phyloP scores from a whole-genome alignment of 2,113 vertebrate genomes.

The Neotoma lepida region DNA sequence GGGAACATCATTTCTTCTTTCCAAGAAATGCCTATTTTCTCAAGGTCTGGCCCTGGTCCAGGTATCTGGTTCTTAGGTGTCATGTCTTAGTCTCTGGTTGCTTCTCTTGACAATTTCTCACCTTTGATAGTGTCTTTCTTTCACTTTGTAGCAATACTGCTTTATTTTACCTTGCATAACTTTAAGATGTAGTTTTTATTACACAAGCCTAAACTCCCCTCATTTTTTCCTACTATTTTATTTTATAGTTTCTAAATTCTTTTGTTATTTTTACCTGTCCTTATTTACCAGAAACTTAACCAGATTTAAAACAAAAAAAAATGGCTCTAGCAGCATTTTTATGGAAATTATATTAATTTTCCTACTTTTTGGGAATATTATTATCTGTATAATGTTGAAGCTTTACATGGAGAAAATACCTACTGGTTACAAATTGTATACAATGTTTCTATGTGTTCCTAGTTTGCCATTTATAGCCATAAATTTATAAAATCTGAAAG shows the following conservation, averaged over 20 bases:
- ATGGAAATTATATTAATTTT: slow-evolving; percentile 33
- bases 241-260: slow-evolving; percentile 9
- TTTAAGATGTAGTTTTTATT: background rate
- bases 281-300: background rate
- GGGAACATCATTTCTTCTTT: too few relatives aligned
- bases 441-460: background rate
- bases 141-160: background rate
- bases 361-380: slow-evolving; percentile 28
- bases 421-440: background rate
- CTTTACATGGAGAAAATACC: background rate
- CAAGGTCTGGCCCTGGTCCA: background rate
- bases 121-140: background rate
- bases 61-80: background rate
- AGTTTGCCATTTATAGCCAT: background rate
- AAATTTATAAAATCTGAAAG: background rate
- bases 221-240: background rate
- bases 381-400: too few relatives aligned
- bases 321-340: background rate
- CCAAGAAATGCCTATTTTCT: too few relatives aligned
- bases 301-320: too few relatives aligned
- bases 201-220: background rate
- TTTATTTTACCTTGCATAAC: too few relatives aligned
- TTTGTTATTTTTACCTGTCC: background rate
- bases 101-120: background rate
- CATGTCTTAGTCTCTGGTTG: background rate